Evolutionary conservation across 2,113 vertebrate species (phyloP).

Genomic region (Hystrix brachyura): DNA sequence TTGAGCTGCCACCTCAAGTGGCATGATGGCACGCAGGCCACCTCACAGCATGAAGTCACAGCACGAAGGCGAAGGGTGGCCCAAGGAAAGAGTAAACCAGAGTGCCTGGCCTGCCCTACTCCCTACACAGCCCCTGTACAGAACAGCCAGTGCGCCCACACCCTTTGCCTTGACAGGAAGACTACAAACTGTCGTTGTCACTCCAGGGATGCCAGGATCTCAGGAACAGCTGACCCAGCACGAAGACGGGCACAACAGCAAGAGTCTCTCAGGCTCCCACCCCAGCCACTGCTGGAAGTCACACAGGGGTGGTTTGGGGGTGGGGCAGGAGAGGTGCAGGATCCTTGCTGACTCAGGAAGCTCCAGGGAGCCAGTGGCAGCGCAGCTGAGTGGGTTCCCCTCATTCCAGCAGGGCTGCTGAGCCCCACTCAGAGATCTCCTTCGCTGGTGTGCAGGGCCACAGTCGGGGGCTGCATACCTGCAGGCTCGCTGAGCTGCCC

Average conservation of each 20-base stretch:
- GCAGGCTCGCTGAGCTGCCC: not conserved
- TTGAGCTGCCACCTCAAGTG: no score
- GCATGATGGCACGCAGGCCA: not conserved
- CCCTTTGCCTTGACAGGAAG: no score
- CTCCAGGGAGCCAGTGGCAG: not conserved
- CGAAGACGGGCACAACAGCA: not conserved
- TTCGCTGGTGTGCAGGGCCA: no score
- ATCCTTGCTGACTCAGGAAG: not conserved
- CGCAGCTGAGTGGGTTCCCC: not conserved
- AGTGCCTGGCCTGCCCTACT: not conserved
- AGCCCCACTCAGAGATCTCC: not conserved
- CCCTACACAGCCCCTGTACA: not conserved
- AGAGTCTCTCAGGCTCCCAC: not conserved
- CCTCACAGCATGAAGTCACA: not conserved
- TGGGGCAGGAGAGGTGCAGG: not conserved
- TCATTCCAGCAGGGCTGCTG: not conserved
- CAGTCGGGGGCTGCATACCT: not conserved
- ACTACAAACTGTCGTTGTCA: accelerated
- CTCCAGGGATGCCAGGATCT: not conserved
- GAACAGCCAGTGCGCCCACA: accelerated
- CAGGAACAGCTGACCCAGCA: not conserved
- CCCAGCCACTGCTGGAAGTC: not conserved
- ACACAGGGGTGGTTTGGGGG: no score
- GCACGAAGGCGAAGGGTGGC: not conserved
- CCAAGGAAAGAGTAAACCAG: not conserved